Evolutionary conservation across 2,113 vertebrate genomes (phyloP), one percentile per base, ranked within the genome.

Genomic region (Cephalopterus ornatus): DNA sequence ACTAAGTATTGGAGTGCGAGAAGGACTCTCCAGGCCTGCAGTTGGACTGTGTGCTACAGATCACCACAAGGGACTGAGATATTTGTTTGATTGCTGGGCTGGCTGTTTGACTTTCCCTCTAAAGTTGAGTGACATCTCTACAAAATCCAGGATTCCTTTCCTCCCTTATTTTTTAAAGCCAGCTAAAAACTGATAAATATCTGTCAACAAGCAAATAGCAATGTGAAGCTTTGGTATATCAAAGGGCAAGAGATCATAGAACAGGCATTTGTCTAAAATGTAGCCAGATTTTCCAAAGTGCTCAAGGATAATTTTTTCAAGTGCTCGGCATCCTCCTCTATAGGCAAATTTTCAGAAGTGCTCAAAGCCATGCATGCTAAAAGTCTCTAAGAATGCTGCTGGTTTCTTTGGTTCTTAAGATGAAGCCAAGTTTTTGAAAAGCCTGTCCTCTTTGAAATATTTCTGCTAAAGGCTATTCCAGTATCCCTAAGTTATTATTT

Each of bases 201-300:
- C 92, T 80, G 78, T 88, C 78, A 94, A 87, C 72, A 92, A 81
- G 90, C 33, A 94, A 93, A 83, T 44, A 94, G 52, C 63, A 85
- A 19, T 15, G 50, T 59, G 70, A 89, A 89, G 77, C 73, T 92
- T 96, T 90, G 50, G 46, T 88, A 9, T 74, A 95, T 93, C 82
- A 94, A 88, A 95, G 55, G 47, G 71, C 39, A 90, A 88, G 72
- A 96, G 75, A 97, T 96, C 89, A 92, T 2, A 95, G 82, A 94
- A 56, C 16, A 85, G 24, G 19, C 39, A 63, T 92, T 88, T 96
- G 88, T 94, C 94, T 96, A 95, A 94, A 85, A 93, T 15, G 59
- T 39, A 94, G 88, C 88, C 94, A 97, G 79, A 67, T 92, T 93
- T 95, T 83, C 71, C 63, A 67, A 88, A 96, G 46, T 83, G 71